Conservation (phyloP, 2,888 invertebrate species). For the Spisula solida region DNA sequence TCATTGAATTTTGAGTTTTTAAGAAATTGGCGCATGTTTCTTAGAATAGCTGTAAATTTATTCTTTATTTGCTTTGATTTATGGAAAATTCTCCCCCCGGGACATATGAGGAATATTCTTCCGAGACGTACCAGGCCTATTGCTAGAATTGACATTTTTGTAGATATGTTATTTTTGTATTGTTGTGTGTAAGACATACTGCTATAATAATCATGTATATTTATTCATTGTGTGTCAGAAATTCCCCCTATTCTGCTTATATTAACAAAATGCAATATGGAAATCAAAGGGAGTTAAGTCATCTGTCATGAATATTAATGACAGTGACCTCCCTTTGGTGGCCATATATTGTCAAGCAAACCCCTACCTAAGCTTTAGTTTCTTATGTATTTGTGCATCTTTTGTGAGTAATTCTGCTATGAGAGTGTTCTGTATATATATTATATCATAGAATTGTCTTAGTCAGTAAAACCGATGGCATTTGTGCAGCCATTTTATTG, state of each 20-base stretch:
- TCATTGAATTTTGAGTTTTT: background rate
- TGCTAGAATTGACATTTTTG: background rate
- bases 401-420: conserved; percentile 10
- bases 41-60: background rate
- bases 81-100: no score
- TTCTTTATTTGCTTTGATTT: background rate
- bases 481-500: conserved; percentile 10
- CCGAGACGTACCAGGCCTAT: background rate
- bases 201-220: background rate
- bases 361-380: conserved; percentile 11
- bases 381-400: background rate
- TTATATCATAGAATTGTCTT: background rate
- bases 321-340: background rate
- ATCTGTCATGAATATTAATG: background rate
- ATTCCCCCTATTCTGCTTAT: background rate
- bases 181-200: background rate
- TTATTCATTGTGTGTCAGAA: conserved; percentile 6
- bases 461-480: background rate
- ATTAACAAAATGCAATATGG: conserved; percentile 16
- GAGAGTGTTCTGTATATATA: conserved; percentile 4
- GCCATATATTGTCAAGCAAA: background rate
- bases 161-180: background rate
- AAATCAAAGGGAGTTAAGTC: conserved; percentile 1
- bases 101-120: background rate
- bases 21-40: conserved; percentile 2